Evolutionary conservation across 1,140 invertebrate genomes (phyloP).

Genomic region (Papilio xuthus): DNA sequence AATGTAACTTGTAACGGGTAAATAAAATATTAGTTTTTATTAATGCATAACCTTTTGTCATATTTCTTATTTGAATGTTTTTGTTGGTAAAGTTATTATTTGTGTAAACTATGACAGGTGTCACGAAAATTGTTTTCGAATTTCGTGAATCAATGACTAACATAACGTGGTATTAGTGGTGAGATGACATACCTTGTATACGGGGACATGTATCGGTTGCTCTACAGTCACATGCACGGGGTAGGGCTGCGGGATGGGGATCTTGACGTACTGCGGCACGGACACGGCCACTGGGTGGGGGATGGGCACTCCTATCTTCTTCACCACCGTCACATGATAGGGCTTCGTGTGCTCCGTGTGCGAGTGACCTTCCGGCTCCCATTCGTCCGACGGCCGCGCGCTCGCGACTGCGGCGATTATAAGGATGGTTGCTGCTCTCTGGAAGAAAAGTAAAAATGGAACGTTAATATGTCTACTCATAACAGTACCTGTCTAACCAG

Average conservation of each 20-base stretch:
- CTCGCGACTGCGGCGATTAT: constrained; percentile 87
- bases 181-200: constrained; percentile 84
- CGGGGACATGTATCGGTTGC: constrained; percentile 87
- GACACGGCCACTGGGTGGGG: constrained; percentile 88
- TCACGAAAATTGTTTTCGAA: neutral
- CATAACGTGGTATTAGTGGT: neutral
- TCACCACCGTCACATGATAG: constrained; percentile 87
- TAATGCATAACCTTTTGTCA: neutral
- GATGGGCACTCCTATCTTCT: constrained; percentile 88
- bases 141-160: neutral
- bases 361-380: constrained; percentile 91
- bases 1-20: neutral
- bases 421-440: constrained; percentile 70
- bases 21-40: constrained; percentile 14
- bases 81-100: neutral
- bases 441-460: constrained; percentile 40
- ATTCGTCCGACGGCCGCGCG: constrained; percentile 84
- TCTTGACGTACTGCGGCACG: constrained; percentile 87
- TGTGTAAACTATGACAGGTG: neutral
- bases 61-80: constrained; percentile 1
- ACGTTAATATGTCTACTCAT: neutral
- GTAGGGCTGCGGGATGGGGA: constrained; percentile 89
- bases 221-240: constrained; percentile 87
- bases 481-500: no score
- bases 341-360: constrained; percentile 86